A percentile compares a stretch with the other conserved stretches of the same genome.
These are phyloP conservation scores for Brachyhypopomus gauderio DNA, from an alignment of 2,113 vertebrate species.

Conservation along the genomic window DNA sequence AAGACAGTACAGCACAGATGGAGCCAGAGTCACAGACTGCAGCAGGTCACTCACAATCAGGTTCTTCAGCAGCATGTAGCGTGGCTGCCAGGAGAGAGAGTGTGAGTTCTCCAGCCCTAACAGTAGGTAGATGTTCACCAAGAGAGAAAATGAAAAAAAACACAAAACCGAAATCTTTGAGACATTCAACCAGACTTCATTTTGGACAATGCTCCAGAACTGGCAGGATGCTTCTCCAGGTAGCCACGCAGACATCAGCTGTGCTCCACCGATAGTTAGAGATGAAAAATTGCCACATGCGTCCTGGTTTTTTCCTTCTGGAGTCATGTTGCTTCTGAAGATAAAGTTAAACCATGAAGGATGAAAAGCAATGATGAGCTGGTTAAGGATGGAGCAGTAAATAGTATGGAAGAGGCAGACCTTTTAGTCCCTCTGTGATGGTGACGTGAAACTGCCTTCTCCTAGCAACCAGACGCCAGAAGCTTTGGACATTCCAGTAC, in stretches of 20 bases:
- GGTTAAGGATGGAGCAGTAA: not conserved
- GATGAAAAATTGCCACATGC: conserved; percentile 12
- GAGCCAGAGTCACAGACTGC: not conserved
- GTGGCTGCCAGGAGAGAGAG: conserved; percentile 32
- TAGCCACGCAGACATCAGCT: not conserved
- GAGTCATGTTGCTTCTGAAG: not conserved
- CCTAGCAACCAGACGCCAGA: conserved; percentile 29
- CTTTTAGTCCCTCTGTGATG: not conserved
- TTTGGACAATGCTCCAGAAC: conserved; percentile 25
- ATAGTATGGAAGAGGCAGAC: too few relatives aligned
- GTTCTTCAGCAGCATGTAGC: conserved; percentile 28
- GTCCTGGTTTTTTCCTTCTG: not conserved
- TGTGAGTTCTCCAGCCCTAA: conserved; percentile 22
- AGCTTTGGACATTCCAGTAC: too few relatives aligned
- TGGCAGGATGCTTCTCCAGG: not conserved
- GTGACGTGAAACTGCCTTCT: conserved; percentile 1
- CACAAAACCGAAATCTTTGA: not conserved
- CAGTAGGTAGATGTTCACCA: conserved; percentile 4
- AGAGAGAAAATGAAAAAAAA: conserved; percentile 8
- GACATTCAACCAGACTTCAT: not conserved
- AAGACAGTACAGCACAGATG: conserved; percentile 2
- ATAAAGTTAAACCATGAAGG: not conserved
- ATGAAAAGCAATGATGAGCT: not conserved
- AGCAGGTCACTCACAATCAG: conserved; percentile 31
- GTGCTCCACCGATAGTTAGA: not conserved